These are phyloP conservation scores for Matsumyia berberina DNA, from an alignment of 2,888 invertebrate genomes.

Conservation along the genomic window DNA sequence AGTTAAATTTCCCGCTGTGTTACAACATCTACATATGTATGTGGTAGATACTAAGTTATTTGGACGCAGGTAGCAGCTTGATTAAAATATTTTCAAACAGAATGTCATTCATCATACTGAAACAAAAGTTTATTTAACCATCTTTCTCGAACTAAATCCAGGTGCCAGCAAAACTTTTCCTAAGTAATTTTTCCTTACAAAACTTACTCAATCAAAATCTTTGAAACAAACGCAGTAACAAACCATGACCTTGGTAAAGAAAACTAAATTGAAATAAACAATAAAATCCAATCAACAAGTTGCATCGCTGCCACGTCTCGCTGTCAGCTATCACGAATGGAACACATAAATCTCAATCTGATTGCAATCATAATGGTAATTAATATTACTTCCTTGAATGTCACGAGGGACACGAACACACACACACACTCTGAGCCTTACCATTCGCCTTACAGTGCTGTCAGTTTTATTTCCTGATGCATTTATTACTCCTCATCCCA, in stretches of 20 bases:
- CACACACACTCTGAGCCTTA: not conserved
- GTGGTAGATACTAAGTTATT: no score
- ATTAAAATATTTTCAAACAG: no score
- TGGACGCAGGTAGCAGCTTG: no score
- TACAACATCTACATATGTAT: no score
- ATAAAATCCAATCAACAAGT: conserved; percentile 15
- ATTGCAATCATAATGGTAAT: conserved; percentile 25
- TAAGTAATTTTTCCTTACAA: not conserved
- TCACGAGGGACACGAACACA: not conserved
- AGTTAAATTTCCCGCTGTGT: no score
- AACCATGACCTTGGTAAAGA: no score
- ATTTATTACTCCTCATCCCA: conserved; percentile 10
- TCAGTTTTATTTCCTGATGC: conserved; percentile 10
- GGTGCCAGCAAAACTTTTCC: no score
- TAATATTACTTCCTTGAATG: conserved; percentile 18
- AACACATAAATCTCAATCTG: conserved; percentile 17
- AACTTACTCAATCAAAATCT: conserved; percentile 5
- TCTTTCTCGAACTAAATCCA: no score
- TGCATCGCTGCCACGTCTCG: not conserved
- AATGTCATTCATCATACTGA: no score
- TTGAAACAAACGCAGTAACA: not conserved
- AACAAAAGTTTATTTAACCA: no score
- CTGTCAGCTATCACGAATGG: not conserved
- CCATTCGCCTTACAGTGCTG: not conserved
- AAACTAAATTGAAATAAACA: not conserved